These are phyloP conservation scores for Luidia sarsii DNA, from an alignment of 53 echinoderm and acorn worm species.

Conservation along the genomic window DNA sequence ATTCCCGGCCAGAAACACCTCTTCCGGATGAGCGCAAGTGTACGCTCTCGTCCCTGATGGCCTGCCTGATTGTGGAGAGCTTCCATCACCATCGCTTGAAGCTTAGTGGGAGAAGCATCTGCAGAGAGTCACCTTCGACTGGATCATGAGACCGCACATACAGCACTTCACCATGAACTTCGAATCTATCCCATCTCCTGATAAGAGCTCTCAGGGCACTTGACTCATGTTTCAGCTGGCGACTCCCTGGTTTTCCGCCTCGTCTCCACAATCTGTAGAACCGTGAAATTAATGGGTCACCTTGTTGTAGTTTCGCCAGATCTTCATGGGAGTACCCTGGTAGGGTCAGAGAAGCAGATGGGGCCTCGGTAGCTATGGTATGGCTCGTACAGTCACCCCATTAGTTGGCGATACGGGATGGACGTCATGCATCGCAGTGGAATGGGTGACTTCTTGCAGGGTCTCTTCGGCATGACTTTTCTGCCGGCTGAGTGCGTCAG, in stretches of 20 bases:
- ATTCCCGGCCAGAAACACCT: constrained; percentile 15
- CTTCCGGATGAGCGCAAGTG: background rate
- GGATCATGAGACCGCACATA: background rate
- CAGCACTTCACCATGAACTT: constrained; percentile 32
- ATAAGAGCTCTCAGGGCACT: background rate
- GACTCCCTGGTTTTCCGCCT: background rate
- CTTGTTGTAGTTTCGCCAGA: background rate
- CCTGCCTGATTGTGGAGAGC: constrained; percentile 9
- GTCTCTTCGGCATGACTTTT: constrained; percentile 9
- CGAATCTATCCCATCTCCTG: constrained; percentile 16
- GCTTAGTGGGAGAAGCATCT: background rate
- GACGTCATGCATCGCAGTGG: background rate
- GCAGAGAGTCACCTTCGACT: background rate
- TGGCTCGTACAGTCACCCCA: background rate
- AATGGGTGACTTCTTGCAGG: background rate
- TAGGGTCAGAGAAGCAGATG: background rate
- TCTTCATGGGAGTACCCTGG: background rate
- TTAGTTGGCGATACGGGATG: background rate
- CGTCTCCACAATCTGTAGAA: background rate
- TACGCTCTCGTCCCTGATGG: constrained; percentile 36
- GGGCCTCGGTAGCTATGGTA: background rate
- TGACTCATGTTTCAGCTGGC: background rate
- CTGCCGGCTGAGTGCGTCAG: constrained; percentile 45
- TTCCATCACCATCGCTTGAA: background rate
- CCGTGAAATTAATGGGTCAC: background rate